Evolutionary conservation across 1,140 invertebrate species (phyloP).

Genomic region (Aporrectodea caliginosa): DNA sequence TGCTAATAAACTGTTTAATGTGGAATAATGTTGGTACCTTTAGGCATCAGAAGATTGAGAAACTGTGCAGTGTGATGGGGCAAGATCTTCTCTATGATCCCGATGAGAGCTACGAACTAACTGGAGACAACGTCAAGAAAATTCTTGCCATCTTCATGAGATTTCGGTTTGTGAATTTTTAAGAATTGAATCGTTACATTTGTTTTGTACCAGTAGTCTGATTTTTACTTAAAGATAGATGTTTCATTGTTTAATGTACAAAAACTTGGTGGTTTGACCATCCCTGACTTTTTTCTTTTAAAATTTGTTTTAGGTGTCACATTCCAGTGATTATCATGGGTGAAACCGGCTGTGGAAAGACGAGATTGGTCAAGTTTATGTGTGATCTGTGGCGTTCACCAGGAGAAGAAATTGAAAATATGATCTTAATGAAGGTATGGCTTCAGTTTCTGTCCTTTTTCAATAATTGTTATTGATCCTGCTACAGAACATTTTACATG

Average conservation of each 20-base stretch:
- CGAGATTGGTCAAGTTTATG: slow-evolving; percentile 46
- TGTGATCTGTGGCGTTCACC: slow-evolving; percentile 41
- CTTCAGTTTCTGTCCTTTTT: neutral
- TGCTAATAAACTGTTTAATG: too few relatives aligned
- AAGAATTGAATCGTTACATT: too few relatives aligned
- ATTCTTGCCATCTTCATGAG: slow-evolving; percentile 51
- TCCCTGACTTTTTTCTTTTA: too few relatives aligned
- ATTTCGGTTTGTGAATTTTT: too few relatives aligned
- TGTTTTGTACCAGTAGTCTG: too few relatives aligned
- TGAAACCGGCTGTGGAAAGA: slow-evolving; percentile 54
- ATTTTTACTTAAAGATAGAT: too few relatives aligned
- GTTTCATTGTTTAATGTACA: too few relatives aligned
- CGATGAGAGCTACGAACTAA: slow-evolving; percentile 46
- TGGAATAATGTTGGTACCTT: too few relatives aligned
- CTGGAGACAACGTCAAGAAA: slow-evolving; percentile 50
- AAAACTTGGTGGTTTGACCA: too few relatives aligned
- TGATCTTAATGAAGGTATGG: slow-evolving; percentile 49
- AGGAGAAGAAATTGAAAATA: slow-evolving; percentile 39
- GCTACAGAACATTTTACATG: too few relatives aligned
- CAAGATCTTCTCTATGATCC: slow-evolving; percentile 40
- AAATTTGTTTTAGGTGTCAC: slow-evolving; percentile 45
- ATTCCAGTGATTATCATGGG: slow-evolving; percentile 54
- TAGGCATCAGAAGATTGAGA: slow-evolving; percentile 12
- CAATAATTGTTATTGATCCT: too few relatives aligned
- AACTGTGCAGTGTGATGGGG: slow-evolving; percentile 43